Evolutionary conservation across 2,797 vertebrate genomes (phyloP), one percentile per base, ranked within the genome.

Genomic region (Craterocephalus amniculus): DNA sequence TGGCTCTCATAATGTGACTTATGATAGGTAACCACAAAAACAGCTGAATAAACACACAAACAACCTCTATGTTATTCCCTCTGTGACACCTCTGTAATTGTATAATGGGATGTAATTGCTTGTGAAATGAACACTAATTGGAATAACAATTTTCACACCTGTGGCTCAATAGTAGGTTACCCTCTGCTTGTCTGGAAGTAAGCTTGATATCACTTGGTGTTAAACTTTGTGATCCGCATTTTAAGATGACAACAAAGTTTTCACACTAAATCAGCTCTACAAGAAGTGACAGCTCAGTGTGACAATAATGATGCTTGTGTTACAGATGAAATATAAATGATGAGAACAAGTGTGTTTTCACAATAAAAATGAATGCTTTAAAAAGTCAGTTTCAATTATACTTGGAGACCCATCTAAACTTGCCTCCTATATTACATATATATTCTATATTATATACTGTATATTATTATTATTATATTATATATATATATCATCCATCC

Each of bases 81-180:
- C 61, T 67, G 75, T 76, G 77, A 27, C 43, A 63, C 51, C 69
- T 83, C 36, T 56, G 9, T 72, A 78, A 72, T 14, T 76, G 20
- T 49, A 40, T 85, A 89, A 92, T 86, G 35, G 61, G 72, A 81
- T 83, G 58, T 83, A 91, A 92, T 91, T 93, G 86, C 64, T 88
- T 58, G 76, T 91, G 78, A 89, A 94, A 90, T 88, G 14, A 76
- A 58, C 38, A 26, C 71, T 84, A 89, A 87, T 91, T 76, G 71
- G 72, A 60, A 51, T 81, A 58, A 72, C 66, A 80, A 78, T 80
- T 32, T 26, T 68, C 77, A 85, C 89, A 92, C 86, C 88, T 90
- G 89, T 64, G 79, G 77, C 77, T 84, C 71, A 38, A 48, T n/a
- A 49, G 8, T 56, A 31, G 16, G 4, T 20, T 43, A 43, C 6